These are phyloP conservation scores for Agrotis exclamationis DNA, from an alignment of 2,888 invertebrate genomes.

Conservation along the genomic window DNA sequence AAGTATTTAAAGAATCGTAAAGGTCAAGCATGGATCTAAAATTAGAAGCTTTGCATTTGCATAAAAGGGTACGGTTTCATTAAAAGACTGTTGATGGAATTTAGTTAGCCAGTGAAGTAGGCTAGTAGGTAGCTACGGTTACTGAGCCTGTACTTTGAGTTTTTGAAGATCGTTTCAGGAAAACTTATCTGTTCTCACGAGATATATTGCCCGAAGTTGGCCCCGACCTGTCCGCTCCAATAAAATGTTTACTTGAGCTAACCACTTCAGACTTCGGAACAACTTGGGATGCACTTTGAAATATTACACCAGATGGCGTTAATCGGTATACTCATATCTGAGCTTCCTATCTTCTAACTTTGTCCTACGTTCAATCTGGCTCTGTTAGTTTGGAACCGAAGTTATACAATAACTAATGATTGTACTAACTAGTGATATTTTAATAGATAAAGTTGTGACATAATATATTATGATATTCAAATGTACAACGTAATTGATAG, in stretches of 20 bases:
- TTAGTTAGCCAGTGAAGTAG: not conserved
- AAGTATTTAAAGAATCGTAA: slow-evolving; percentile 61
- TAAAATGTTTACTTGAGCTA: slow-evolving; percentile 24
- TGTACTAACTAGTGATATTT: not conserved
- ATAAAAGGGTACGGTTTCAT: slow-evolving; percentile 54
- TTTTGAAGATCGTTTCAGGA: not conserved
- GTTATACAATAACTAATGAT: not conserved
- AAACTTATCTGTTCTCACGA: slow-evolving; percentile 14
- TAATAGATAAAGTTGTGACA: not conserved
- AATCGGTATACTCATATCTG: slow-evolving; percentile 8
- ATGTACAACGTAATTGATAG: not conserved
- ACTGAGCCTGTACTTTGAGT: not conserved
- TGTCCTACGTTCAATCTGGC: not conserved
- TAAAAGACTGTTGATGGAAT: slow-evolving; percentile 33
- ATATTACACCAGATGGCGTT: slow-evolving; percentile 36
- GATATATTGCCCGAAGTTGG: slow-evolving; percentile 18
- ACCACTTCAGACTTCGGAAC: slow-evolving; percentile 7
- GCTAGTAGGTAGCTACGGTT: not conserved
- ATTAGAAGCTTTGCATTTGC: slow-evolving; percentile 44
- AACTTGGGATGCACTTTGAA: slow-evolving; percentile 48
- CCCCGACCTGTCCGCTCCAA: slow-evolving; percentile 9
- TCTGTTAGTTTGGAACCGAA: not conserved
- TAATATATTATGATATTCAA: no score
- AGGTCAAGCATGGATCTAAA: slow-evolving; percentile 57
- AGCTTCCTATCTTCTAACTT: slow-evolving; percentile 2